A percentile compares a stretch with the other conserved stretches of the same genome.
Evolutionary conservation across 2,113 vertebrate species (phyloP).

Genomic region (Melanocharis versteri): DNA sequence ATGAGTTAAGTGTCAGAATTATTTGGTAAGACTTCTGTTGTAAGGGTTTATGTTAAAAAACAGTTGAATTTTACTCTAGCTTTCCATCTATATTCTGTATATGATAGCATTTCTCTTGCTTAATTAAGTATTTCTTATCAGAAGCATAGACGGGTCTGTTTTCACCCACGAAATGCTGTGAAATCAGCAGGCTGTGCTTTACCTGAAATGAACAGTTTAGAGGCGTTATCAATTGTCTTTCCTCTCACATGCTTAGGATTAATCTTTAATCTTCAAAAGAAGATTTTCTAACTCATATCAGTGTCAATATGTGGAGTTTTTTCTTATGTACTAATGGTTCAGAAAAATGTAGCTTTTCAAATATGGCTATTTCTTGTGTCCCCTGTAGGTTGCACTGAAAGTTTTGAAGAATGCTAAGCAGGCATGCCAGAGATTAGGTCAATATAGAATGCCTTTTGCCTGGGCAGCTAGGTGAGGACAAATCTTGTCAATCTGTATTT

Average conservation of each 20-base stretch:
- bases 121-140: neutral
- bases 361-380: neutral
- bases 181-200: neutral
- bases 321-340: neutral
- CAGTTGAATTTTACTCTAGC: neutral
- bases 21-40: no score
- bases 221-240: neutral
- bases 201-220: neutral
- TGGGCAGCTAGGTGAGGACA: slow-evolving; percentile 91
- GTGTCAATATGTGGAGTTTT: rapidly evolving
- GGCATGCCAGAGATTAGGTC: slow-evolving; percentile 89
- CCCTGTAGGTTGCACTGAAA: slow-evolving; percentile 90
- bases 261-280: neutral
- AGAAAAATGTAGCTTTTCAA: neutral
- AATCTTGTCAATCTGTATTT: neutral
- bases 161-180: neutral
- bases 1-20: no score
- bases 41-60: neutral
- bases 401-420: slow-evolving; percentile 97
- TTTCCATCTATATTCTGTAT: neutral
- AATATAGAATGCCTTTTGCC: slow-evolving; percentile 96
- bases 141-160: neutral
- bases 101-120: neutral
- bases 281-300: neutral
- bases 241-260: neutral